phyloP scores from a whole-genome alignment of 2,797 vertebrate species.

The Muscicapa striata region DNA sequence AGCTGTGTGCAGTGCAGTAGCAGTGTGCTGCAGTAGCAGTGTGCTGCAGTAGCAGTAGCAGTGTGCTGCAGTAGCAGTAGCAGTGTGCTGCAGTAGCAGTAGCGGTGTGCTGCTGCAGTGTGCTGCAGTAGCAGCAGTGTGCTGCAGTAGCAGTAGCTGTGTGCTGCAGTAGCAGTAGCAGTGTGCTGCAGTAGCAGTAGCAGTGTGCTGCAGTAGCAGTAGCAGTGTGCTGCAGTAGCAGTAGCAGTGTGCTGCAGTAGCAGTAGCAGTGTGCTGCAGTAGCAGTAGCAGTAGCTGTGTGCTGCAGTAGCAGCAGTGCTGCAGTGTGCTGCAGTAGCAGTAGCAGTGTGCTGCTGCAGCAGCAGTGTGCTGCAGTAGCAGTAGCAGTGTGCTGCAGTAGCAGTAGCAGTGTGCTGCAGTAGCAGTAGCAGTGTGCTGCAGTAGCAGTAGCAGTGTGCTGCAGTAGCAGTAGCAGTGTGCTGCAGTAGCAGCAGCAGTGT shows the following conservation, averaged over 20 bases:
- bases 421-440: too few relatives aligned
- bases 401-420: too few relatives aligned
- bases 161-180: constrained; percentile 42
- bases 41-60: constrained; percentile 8
- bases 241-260: constrained; percentile 23
- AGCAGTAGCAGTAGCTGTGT: too few relatives aligned
- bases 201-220: background rate
- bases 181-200: background rate
- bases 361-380: background rate
- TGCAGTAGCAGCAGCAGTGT: constrained; percentile 20
- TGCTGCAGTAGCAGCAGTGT: too few relatives aligned
- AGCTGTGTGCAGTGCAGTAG: constrained; percentile 27
- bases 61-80: constrained; percentile 43
- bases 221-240: background rate
- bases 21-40: background rate
- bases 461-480: background rate
- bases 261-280: background rate
- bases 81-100: background rate
- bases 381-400: constrained; percentile 17
- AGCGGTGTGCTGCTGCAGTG: too few relatives aligned
- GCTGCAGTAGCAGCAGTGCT: background rate
- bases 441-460: too few relatives aligned
- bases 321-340: constrained; percentile 6
- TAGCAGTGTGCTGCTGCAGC: constrained; percentile 26
- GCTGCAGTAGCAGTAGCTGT: background rate